phyloP scores from a whole-genome alignment of 2,888 invertebrate genomes.

The Drosophila mulleri region DNA sequence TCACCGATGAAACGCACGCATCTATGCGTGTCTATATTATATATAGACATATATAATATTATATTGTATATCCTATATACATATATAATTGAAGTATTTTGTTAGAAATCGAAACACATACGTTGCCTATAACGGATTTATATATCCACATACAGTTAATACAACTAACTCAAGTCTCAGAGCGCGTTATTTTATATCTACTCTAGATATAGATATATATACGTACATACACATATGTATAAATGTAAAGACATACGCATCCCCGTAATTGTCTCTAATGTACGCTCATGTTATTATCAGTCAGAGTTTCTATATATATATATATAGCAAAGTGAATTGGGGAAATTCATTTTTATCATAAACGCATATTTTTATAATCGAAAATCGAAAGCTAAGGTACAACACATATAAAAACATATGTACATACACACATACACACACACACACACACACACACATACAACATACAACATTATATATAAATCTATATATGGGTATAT shows the following conservation, averaged over 20 bases:
- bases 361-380: slow-evolving; percentile 58
- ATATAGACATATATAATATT: slow-evolving; percentile 7
- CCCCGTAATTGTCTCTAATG: slow-evolving; percentile 46
- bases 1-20: slow-evolving; percentile 59
- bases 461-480: slow-evolving; percentile 13
- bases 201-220: slow-evolving; percentile 35
- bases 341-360: slow-evolving; percentile 42
- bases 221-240: neutral
- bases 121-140: slow-evolving; percentile 71
- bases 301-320: slow-evolving; percentile 74
- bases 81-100: slow-evolving; percentile 69
- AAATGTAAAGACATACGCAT: slow-evolving; percentile 31
- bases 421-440: slow-evolving; percentile 9
- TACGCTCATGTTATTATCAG: slow-evolving; percentile 72
- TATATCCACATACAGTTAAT: slow-evolving; percentile 62
- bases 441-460: slow-evolving; percentile 4
- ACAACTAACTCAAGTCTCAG: slow-evolving; percentile 73
- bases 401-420: slow-evolving; percentile 22
- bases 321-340: slow-evolving; percentile 54
- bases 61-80: slow-evolving; percentile 30
- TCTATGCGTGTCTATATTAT: slow-evolving; percentile 33
- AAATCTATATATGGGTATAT: slow-evolving; percentile 9
- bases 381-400: slow-evolving; percentile 27
- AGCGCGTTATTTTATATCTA: slow-evolving; percentile 62
- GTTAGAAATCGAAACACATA: slow-evolving; percentile 74